Conservation (phyloP, 2,888 invertebrate genomes). For the Drosophila histrio region DNA sequence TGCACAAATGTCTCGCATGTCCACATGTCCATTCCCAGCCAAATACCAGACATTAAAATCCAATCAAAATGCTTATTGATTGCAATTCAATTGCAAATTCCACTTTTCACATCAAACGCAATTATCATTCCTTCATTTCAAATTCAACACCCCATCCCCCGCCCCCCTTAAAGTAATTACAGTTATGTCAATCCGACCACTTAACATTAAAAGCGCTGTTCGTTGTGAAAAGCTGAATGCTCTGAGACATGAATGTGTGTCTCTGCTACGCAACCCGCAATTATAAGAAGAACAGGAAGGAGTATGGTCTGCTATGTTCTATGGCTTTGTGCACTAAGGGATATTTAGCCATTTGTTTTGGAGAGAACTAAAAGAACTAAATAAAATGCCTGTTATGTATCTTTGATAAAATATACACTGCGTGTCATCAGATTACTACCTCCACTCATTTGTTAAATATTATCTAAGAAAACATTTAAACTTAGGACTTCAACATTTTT, state of each 20-base stretch:
- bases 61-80: conserved; percentile 5
- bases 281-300: too few relatives aligned
- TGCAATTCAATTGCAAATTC: not conserved
- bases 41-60: conserved; percentile 1
- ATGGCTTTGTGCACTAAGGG: too few relatives aligned
- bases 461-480: too few relatives aligned
- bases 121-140: not conserved
- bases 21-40: not conserved
- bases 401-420: too few relatives aligned
- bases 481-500: too few relatives aligned
- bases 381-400: too few relatives aligned
- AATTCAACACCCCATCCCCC: not conserved
- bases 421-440: too few relatives aligned
- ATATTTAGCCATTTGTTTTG: too few relatives aligned
- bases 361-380: too few relatives aligned
- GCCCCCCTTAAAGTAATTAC: not conserved
- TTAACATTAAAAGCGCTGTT: not conserved
- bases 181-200: not conserved
- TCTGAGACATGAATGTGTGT: not conserved
- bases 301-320: too few relatives aligned
- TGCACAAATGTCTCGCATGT: not conserved
- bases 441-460: too few relatives aligned
- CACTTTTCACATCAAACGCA: not conserved
- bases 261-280: not conserved
- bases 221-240: not conserved